Evolutionary conservation across 1,140 invertebrate species (phyloP).

Genomic region (Lepidurus packardi): DNA sequence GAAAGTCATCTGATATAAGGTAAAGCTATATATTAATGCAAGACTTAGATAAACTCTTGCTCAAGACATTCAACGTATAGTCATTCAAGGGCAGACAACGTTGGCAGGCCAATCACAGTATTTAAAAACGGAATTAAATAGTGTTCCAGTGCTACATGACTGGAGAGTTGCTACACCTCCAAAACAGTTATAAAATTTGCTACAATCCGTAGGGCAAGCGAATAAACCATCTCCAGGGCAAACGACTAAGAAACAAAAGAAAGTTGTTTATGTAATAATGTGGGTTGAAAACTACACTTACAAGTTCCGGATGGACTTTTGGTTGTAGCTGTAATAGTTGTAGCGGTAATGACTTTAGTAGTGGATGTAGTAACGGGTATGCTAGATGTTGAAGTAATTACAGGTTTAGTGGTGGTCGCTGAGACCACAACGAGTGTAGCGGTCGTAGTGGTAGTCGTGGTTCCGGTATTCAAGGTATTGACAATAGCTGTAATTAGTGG

Average conservation of each 20-base stretch:
- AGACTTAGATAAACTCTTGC: no score
- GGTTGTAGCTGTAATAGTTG: not conserved
- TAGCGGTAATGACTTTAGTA: not conserved
- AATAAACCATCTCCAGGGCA: not conserved
- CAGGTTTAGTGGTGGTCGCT: not conserved
- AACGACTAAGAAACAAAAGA: not conserved
- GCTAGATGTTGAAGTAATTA: not conserved
- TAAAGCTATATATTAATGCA: no score
- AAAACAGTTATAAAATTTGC: slow-evolving; percentile 2
- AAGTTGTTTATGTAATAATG: not conserved
- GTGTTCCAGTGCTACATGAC: not conserved
- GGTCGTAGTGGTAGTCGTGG: not conserved
- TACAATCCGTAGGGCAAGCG: not conserved
- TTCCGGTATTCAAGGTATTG: not conserved
- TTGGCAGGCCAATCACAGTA: slow-evolving; percentile 2
- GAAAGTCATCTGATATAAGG: no score
- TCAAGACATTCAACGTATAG: no score
- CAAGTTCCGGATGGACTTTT: not conserved
- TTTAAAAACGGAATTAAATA: not conserved
- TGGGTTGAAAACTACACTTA: not conserved
- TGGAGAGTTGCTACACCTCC: not conserved
- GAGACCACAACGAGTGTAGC: not conserved
- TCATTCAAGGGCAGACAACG: not conserved
- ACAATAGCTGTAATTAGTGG: slow-evolving; percentile 42
- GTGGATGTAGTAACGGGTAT: not conserved